Percentiles rank a stretch among this genome's conserved stretches.
phyloP scores from a whole-genome alignment of 2,888 invertebrate species.

The Muschampia staudingeri region DNA sequence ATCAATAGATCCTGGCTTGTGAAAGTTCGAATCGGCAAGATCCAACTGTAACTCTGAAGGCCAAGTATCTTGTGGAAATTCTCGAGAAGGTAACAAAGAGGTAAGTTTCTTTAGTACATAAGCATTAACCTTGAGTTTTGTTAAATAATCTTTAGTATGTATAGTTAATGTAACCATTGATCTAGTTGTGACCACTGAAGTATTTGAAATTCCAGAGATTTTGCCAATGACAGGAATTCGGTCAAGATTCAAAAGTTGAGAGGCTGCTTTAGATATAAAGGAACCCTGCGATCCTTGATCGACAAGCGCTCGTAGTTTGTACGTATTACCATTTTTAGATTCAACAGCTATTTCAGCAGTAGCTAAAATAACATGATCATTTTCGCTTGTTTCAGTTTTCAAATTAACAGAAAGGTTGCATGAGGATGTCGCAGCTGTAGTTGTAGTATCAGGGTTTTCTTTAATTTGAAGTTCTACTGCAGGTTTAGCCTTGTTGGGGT shows the following conservation, averaged over 20 bases:
- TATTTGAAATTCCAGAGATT: conserved; percentile 60
- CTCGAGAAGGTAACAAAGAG: conserved; percentile 47
- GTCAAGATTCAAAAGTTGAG: conserved; percentile 57
- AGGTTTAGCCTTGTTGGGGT: neutral
- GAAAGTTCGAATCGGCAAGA: conserved; percentile 58
- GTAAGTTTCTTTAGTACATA: conserved; percentile 61
- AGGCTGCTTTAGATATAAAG: conserved; percentile 59
- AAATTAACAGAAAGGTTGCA: conserved; percentile 44
- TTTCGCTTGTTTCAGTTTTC: conserved; percentile 49
- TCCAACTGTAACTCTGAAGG: conserved; percentile 49
- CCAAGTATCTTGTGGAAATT: conserved; percentile 48
- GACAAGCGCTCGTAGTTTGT: conserved; percentile 57
- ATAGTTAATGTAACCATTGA: conserved; percentile 56
- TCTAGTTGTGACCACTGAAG: conserved; percentile 59
- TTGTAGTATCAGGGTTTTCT: neutral
- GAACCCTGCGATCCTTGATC: conserved; percentile 66
- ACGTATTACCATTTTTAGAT: conserved; percentile 41
- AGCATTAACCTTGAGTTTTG: conserved; percentile 33
- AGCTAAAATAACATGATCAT: conserved; percentile 52
- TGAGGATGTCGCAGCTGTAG: neutral
- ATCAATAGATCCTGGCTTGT: conserved; percentile 63
- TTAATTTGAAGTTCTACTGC: neutral
- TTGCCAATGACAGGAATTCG: conserved; percentile 55
- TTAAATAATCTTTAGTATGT: neutral
- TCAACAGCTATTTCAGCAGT: conserved; percentile 53